Evolutionary conservation across 2,113 vertebrate genomes (phyloP), one percentile per base, ranked within the genome.

Genomic region (Silurus glanis): DNA sequence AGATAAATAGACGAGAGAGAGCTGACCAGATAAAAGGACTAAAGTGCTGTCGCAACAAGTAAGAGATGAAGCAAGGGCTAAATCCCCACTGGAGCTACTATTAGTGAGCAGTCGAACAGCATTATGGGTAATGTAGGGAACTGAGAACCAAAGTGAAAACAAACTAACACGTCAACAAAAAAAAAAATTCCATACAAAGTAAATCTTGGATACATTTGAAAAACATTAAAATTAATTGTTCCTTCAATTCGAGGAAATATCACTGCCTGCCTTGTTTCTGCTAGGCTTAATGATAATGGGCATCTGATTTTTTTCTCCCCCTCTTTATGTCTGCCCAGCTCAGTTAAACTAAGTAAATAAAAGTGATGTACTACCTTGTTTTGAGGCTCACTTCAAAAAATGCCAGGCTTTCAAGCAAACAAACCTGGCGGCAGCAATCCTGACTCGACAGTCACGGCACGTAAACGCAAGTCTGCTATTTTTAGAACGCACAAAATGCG

Each of bases 401-500:
- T 88, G 84, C 25, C 76, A 88, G 58, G 78, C 84, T 88, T 85
- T 85, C 76, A 87, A 61, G 55, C 64, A 19, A 28, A 82, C 86
- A 78, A 21, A 53, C 66, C 85, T 64, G 53, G 82, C 80, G 82
- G 80, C n/a, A 71, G 69, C 75, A 80, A 83, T 87, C 83, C 56
- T 72, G 72, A 82, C 82, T 85, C 55, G 14, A 78, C 81, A 85
- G 83, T 72, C 81, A 0, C 69, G 25, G 45, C 47, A 82, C 66
- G 21, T 72, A n/a, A 67, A 80, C 61, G 83, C 67, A 72, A 71
- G 10, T 9, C 61, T 19, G 59, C 84, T 89, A 87, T 89, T 90
- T 90, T 90, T 87, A 87, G 69, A 66, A 59, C 53, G 14, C 47
- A 76, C 79, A 75, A 83, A 86, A 78, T 61, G 80, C 81, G 53